A percentile compares a stretch with the other conserved stretches of the same genome.
Evolutionary conservation across 2,888 invertebrate species (phyloP).

Genomic region (Pristionchus maxplancki): DNA sequence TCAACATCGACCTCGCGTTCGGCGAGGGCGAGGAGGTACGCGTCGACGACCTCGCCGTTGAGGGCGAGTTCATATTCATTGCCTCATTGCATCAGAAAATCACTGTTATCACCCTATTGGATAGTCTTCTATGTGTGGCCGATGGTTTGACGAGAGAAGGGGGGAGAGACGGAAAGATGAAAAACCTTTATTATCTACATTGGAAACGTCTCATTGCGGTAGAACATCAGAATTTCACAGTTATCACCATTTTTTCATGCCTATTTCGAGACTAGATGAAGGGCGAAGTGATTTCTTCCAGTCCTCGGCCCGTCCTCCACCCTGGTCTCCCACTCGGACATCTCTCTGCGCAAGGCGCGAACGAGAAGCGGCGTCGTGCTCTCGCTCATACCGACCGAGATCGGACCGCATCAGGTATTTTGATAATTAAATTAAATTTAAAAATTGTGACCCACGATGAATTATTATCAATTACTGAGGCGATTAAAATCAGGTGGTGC

Average conservation of each 20-base stretch:
- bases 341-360: slow-evolving; percentile 64
- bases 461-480: no score
- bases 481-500: no score
- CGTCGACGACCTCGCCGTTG: slow-evolving; percentile 69
- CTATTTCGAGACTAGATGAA: no score
- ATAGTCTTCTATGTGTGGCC: no score
- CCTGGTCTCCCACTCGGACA: slow-evolving; percentile 54
- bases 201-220: neutral
- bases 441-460: no score
- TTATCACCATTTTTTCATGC: no score
- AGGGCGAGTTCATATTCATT: slow-evolving; percentile 54
- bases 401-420: slow-evolving; percentile 69
- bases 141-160: no score
- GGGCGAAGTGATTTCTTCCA: slow-evolving; percentile 27
- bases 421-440: no score
- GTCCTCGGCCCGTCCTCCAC: slow-evolving; percentile 62
- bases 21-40: slow-evolving; percentile 66
- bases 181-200: neutral
- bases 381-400: slow-evolving; percentile 67
- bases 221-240: no score
- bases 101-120: no score
- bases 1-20: slow-evolving; percentile 73
- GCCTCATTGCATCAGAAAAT: no score
- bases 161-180: no score
- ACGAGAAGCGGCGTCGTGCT: slow-evolving; percentile 74